A percentile compares a stretch with the other conserved stretches of the same genome.
phyloP scores from a whole-genome alignment of 2,797 vertebrate species.

The Acomys russatus region DNA sequence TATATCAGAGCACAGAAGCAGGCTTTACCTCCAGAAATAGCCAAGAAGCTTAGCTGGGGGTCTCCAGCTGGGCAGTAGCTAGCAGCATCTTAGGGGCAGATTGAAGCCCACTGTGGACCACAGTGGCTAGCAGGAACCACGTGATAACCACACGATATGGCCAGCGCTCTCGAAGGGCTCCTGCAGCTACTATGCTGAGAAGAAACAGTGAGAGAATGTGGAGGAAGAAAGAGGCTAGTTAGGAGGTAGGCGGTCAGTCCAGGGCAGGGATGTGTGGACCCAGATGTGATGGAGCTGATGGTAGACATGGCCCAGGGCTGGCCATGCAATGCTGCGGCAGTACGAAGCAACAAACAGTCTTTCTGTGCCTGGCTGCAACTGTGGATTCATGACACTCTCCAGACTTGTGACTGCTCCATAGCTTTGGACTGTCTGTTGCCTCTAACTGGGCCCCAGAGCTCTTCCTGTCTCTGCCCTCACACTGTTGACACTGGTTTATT shows the following conservation, averaged over 20 bases:
- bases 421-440: not conserved
- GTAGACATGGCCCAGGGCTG: not conserved
- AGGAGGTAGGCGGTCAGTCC: not conserved
- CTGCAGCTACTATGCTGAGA: not conserved
- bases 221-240: not conserved
- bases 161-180: not conserved
- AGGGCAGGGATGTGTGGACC: not conserved
- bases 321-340: fast-evolving
- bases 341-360: not conserved
- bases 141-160: not conserved
- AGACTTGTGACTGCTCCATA: no score
- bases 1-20: not conserved
- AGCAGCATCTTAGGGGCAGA: not conserved
- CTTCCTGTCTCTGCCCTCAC: not conserved
- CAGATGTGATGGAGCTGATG: not conserved
- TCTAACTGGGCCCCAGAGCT: not conserved
- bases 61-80: not conserved
- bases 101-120: fast-evolving
- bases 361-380: fast-evolving
- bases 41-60: not conserved
- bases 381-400: no score
- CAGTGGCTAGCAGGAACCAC: not conserved
- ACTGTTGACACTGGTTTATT: not conserved
- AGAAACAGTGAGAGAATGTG: not conserved
- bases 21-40: not conserved